A percentile compares a stretch with the other conserved stretches of the same genome.
Conservation (phyloP, 2,888 invertebrate genomes). For the Machimus atricapillus region DNA sequence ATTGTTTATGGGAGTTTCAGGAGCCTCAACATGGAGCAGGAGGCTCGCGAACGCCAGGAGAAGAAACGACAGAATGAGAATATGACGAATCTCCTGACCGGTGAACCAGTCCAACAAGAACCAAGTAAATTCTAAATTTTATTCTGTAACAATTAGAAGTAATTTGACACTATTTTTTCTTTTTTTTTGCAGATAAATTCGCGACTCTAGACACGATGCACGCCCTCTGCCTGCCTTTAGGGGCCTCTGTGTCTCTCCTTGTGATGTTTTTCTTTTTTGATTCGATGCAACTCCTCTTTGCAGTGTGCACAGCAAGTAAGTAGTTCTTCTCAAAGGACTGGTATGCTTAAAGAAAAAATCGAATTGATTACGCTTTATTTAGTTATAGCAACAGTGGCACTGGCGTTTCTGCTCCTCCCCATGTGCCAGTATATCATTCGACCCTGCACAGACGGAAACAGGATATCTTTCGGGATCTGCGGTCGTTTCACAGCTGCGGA, state of each 20-base stretch:
- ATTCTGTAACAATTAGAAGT: neutral
- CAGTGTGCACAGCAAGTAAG: constrained; percentile 96
- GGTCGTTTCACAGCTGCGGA: constrained; percentile 95
- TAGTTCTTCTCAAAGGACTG: constrained; percentile 50
- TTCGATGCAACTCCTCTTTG: constrained; percentile 96
- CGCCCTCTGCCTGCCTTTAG: constrained; percentile 93
- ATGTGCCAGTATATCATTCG: constrained; percentile 96
- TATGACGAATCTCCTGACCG: constrained; percentile 60
- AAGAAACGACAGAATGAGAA: constrained; percentile 74
- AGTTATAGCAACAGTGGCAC: constrained; percentile 96
- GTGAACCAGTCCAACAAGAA: constrained; percentile 62
- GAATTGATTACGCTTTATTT: constrained; percentile 45
- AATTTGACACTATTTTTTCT: constrained; percentile 44
- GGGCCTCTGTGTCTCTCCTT: constrained; percentile 93
- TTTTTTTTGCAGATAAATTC: constrained; percentile 73
- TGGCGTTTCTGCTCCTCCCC: constrained; percentile 94
- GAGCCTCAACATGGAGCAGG: constrained; percentile 94
- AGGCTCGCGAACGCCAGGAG: constrained; percentile 84
- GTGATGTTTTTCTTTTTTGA: constrained; percentile 99
- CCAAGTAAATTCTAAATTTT: constrained; percentile 60
- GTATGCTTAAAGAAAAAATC: neutral
- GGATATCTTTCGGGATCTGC: constrained; percentile 89
- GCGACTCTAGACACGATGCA: constrained; percentile 97
- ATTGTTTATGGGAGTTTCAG: constrained; percentile 98
- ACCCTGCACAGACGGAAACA: constrained; percentile 82